phyloP scores from a whole-genome alignment of 2,888 invertebrate genomes.

The Xanthia icteritia region DNA sequence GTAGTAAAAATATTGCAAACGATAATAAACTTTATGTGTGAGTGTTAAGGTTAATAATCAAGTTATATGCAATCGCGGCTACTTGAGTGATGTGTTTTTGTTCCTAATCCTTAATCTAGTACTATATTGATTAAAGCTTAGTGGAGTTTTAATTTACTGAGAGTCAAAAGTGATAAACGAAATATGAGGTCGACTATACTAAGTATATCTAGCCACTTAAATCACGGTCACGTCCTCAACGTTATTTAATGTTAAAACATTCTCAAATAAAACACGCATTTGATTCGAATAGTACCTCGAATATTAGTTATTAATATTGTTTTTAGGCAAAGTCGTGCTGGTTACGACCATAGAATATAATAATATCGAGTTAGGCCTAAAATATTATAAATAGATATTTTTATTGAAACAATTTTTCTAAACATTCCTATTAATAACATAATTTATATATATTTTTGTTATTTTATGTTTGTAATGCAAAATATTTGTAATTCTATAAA shows the following conservation, averaged over 20 bases:
- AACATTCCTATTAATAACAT: slow-evolving; percentile 51
- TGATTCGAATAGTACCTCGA: slow-evolving; percentile 62
- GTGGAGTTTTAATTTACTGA: too few relatives aligned
- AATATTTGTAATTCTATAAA: too few relatives aligned
- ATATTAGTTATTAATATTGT: slow-evolving; percentile 44
- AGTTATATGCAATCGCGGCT: too few relatives aligned
- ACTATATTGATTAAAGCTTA: too few relatives aligned
- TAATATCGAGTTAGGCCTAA: slow-evolving; percentile 36
- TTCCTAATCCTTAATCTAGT: too few relatives aligned
- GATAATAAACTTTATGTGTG: too few relatives aligned
- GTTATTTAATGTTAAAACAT: neutral
- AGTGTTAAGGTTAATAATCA: too few relatives aligned
- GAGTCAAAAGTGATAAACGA: too few relatives aligned
- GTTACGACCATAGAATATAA: slow-evolving; percentile 67
- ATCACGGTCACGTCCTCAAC: neutral
- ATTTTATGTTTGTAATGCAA: slow-evolving; percentile 28
- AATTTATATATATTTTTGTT: slow-evolving; percentile 31
- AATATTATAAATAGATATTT: slow-evolving; percentile 53
- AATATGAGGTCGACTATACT: neutral
- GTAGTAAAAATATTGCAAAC: too few relatives aligned
- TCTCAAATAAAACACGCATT: slow-evolving; percentile 58
- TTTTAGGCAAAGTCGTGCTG: slow-evolving; percentile 72
- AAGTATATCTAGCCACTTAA: neutral
- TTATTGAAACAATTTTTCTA: slow-evolving; percentile 18
- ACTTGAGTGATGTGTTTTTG: too few relatives aligned